Conservation (phyloP, 1,140 invertebrate species). For the Caenorhabditis elegans region WBcel235 BX284604.4:12824001-12824500, state of each 20-base stretch:
- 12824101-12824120: background rate
- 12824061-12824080: background rate
- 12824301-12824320: too few relatives aligned
- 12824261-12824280: constrained; percentile 8
- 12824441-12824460: background rate
- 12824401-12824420: constrained; percentile 12
- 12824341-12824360: constrained; percentile 7
- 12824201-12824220: background rate
- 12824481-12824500: background rate
- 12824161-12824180: background rate
- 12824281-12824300: background rate
- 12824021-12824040: background rate
- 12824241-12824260: background rate
- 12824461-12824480: constrained; percentile 3
- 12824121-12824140: background rate
- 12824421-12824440: constrained; percentile 16
- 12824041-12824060: background rate
- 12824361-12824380: background rate
- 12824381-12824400: constrained; percentile 3
- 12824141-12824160: background rate
- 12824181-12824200: constrained; percentile 4
- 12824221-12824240: background rate
- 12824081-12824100: background rate
- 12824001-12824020: background rate
- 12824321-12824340: background rate